These are phyloP conservation scores for Podocnemis expansa DNA, from an alignment of 2,113 vertebrate species.

Conservation along the genomic window DNA sequence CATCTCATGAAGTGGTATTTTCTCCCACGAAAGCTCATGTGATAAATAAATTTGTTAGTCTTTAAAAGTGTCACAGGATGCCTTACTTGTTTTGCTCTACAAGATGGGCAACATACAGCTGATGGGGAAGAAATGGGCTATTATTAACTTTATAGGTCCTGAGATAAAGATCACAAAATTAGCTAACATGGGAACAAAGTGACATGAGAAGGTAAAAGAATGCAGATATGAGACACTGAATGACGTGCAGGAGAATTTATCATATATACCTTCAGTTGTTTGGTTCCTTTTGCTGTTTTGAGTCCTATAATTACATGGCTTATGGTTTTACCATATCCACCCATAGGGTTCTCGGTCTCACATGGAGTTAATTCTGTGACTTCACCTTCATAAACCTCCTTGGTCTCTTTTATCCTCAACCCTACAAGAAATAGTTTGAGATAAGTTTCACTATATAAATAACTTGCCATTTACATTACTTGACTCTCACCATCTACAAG, in stretches of 20 bases:
- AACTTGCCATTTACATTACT: not conserved
- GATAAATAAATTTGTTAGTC: too few relatives aligned
- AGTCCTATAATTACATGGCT: conserved; percentile 98
- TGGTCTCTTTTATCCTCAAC: conserved; percentile 97
- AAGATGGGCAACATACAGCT: not conserved
- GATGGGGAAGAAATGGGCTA: not conserved
- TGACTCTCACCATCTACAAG: not conserved
- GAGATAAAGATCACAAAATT: not conserved
- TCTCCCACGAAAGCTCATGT: too few relatives aligned
- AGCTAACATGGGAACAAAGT: not conserved
- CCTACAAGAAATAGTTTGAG: conserved; percentile 78
- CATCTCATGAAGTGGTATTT: too few relatives aligned
- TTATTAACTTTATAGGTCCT: not conserved
- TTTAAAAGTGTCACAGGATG: too few relatives aligned
- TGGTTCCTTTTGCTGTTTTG: conserved; percentile 97
- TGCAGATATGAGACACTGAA: not conserved
- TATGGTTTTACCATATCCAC: conserved; percentile 97
- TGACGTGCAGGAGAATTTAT: not conserved
- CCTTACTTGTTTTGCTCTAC: too few relatives aligned
- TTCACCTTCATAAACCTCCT: conserved; percentile 99
- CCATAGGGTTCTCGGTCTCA: conserved; percentile 99
- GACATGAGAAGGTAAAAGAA: not conserved
- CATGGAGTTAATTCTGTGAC: conserved; percentile 97
- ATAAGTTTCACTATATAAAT: conserved; percentile 2
- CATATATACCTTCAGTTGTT: conserved; percentile 91